Conservation (phyloP, 2,888 invertebrate genomes). For the Stegophylla sp. region DNA sequence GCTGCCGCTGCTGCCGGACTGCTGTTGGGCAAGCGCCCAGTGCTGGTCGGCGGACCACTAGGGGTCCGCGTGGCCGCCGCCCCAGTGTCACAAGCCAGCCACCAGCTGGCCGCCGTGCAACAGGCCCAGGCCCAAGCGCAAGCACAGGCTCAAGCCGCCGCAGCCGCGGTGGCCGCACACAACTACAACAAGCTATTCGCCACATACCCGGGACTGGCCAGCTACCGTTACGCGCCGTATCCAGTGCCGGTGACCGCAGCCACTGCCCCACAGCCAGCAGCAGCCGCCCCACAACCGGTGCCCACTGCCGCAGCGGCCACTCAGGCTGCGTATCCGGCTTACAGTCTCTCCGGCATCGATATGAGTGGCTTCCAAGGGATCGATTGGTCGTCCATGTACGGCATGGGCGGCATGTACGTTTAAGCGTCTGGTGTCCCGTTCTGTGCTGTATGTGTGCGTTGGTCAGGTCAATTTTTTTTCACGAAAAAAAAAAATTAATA, state of each 20-base stretch:
- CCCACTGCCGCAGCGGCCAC: conserved; percentile 72
- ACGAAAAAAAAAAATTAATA: neutral
- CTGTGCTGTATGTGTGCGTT: conserved; percentile 22
- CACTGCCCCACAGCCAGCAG: conserved; percentile 67
- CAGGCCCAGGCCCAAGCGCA: conserved; percentile 66
- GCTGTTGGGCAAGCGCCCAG: conserved; percentile 74
- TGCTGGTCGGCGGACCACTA: conserved; percentile 71
- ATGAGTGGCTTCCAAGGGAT: conserved; percentile 92
- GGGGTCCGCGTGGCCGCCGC: conserved; percentile 71
- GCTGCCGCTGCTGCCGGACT: conserved; percentile 63
- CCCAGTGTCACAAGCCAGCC: conserved; percentile 65
- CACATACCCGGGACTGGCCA: conserved; percentile 70
- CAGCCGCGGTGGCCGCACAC: conserved; percentile 71
- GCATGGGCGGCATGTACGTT: conserved; percentile 92
- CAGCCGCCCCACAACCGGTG: conserved; percentile 66
- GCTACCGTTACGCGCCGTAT: conserved; percentile 73
- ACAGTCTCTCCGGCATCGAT: conserved; percentile 86
- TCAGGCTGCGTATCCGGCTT: conserved; percentile 76
- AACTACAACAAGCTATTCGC: conserved; percentile 74
- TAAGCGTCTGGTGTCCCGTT: conserved; percentile 64
- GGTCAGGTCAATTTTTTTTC: conserved; percentile 53
- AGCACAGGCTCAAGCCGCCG: conserved; percentile 68
- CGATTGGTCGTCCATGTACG: conserved; percentile 90
- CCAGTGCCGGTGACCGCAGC: conserved; percentile 67
- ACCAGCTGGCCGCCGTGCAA: conserved; percentile 67